These are phyloP conservation scores for Sarcophaga bullata DNA, from an alignment of 1,140 invertebrate species.

Conservation along the genomic window DNA sequence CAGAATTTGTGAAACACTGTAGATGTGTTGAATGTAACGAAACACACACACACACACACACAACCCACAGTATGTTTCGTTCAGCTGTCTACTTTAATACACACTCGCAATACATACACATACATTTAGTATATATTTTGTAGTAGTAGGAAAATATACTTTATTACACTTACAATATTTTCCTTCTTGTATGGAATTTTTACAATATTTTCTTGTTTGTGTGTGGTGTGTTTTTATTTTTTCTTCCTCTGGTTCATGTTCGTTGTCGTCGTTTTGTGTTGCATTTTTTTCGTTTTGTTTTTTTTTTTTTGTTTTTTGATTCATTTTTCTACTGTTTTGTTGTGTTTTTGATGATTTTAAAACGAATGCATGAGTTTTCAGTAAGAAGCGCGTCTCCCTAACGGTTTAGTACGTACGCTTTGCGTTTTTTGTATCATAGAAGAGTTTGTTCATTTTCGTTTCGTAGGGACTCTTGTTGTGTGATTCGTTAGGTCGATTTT, in stretches of 20 bases:
- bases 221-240: constrained; percentile 14
- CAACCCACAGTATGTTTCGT: background rate
- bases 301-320: constrained; percentile 36
- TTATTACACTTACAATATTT: background rate
- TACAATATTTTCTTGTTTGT: constrained; percentile 25
- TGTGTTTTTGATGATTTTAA: constrained; percentile 49
- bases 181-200: constrained; percentile 8
- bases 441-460: constrained; percentile 9
- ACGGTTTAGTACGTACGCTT: constrained; percentile 66
- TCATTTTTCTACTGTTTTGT: constrained; percentile 43
- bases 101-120: background rate
- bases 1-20: constrained; percentile 5
- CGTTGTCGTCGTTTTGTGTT: background rate
- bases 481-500: constrained; percentile 13
- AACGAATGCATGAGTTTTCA: constrained; percentile 63
- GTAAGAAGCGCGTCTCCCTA: constrained; percentile 67
- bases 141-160: background rate
- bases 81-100: background rate
- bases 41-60: no score
- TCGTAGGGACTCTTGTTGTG: constrained; percentile 29
- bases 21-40: background rate
- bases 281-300: constrained; percentile 1
- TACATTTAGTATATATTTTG: background rate
- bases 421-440: constrained; percentile 38
- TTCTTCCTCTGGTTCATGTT: no score